These are phyloP conservation scores for Cydia splendana DNA, from an alignment of 1,140 invertebrate genomes.

Conservation along the genomic window DNA sequence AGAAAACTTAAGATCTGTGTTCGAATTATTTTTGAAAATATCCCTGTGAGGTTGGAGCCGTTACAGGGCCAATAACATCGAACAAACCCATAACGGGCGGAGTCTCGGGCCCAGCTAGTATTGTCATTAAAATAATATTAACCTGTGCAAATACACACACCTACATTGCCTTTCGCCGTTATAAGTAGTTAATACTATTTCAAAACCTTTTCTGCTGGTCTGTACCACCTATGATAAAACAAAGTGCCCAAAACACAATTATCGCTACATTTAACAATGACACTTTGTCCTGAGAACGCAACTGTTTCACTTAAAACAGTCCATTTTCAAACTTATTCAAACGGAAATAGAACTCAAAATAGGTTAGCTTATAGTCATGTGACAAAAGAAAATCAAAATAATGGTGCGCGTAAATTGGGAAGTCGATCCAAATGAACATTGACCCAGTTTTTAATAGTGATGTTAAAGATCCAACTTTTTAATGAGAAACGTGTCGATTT, in stretches of 20 bases:
- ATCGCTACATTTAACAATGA: conserved; percentile 3
- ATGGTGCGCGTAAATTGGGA: background rate
- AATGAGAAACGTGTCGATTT: background rate
- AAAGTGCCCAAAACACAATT: conserved; percentile 30
- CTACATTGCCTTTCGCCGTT: no score
- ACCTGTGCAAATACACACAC: no score
- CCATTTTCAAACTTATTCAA: background rate
- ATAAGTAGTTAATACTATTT: no score
- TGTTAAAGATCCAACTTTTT: background rate
- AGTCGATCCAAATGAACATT: background rate
- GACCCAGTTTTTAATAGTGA: background rate
- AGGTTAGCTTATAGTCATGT: background rate
- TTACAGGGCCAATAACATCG: no score
- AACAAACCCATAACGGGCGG: no score
- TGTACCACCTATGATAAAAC: background rate
- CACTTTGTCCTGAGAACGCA: background rate
- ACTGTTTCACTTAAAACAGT: background rate
- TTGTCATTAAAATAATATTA: no score
- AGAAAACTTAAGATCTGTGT: no score
- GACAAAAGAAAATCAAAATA: background rate
- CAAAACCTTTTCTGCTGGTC: background rate
- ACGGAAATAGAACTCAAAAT: background rate
- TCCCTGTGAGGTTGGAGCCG: no score
- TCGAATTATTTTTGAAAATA: no score
- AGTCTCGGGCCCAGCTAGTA: no score